Percentiles rank a stretch among this genome's conserved stretches.
These are phyloP conservation scores for Apis cerana DNA, from an alignment of 1,140 invertebrate species.

Conservation along the genomic window DNA sequence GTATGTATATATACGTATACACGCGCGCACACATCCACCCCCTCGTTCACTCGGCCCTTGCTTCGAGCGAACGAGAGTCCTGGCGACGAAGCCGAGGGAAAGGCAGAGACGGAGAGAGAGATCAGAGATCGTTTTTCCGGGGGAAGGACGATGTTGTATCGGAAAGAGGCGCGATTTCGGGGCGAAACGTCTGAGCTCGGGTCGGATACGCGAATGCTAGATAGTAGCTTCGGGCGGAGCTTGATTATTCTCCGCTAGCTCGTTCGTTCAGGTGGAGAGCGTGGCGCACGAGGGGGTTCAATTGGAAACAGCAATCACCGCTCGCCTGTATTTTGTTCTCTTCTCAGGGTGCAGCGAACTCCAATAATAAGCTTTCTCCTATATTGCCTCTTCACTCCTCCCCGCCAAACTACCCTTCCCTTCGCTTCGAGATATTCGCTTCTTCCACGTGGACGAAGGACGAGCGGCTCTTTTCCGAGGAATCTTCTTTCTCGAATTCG, in stretches of 20 bases:
- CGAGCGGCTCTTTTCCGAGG: too few relatives aligned
- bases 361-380: constrained; percentile 82
- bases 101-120: constrained; percentile 38
- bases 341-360: constrained; percentile 78
- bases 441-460: too few relatives aligned
- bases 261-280: constrained; percentile 80
- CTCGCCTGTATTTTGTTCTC: constrained; percentile 81
- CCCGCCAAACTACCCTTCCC: too few relatives aligned
- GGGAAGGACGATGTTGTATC: too few relatives aligned
- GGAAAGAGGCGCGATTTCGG: too few relatives aligned
- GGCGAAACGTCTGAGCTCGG: too few relatives aligned
- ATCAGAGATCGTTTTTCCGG: too few relatives aligned
- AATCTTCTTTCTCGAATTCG: too few relatives aligned
- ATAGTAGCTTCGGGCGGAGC: constrained; percentile 79
- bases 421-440: too few relatives aligned
- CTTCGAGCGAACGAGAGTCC: constrained; percentile 61
- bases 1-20: too few relatives aligned
- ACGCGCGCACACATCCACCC: too few relatives aligned
- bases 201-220: constrained; percentile 66
- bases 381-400: constrained; percentile 80
- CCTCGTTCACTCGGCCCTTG: too few relatives aligned
- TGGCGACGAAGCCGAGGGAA: constrained; percentile 57
- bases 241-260: constrained; percentile 82
- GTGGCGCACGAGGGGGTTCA: constrained; percentile 77
- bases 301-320: constrained; percentile 82